phyloP scores from a whole-genome alignment of 1,140 invertebrate species.

The Tribolium castaneum region DNA sequence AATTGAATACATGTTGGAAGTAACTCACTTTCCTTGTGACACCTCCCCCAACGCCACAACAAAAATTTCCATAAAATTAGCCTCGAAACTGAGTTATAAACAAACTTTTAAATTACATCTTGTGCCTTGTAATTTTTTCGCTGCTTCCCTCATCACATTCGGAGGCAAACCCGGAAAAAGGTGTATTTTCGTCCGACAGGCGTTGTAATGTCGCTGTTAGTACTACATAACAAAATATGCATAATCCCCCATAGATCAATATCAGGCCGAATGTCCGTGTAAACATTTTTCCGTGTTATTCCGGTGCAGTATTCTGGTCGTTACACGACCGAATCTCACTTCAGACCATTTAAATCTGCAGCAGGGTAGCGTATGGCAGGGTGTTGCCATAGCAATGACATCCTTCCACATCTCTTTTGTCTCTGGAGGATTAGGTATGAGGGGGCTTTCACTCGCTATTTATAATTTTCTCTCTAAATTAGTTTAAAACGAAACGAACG shows the following conservation, averaged over 20 bases:
- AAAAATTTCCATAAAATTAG: too few relatives aligned
- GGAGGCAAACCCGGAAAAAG: too few relatives aligned
- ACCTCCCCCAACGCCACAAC: too few relatives aligned
- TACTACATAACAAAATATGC: not conserved
- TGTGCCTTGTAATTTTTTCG: not conserved
- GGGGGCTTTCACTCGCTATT: conserved; percentile 21
- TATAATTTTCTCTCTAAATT: conserved; percentile 36
- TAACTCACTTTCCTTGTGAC: too few relatives aligned
- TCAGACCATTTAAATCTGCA: conserved; percentile 53
- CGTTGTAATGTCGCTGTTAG: not conserved
- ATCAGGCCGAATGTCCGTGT: conserved; percentile 5
- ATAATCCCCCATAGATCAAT: conserved; percentile 14
- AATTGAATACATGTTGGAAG: too few relatives aligned
- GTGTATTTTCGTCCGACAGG: not conserved
- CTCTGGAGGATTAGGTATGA: conserved; percentile 47
- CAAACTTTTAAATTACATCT: not conserved
- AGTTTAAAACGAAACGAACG: conserved; percentile 29
- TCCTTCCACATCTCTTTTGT: conserved; percentile 52
- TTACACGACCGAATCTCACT: conserved; percentile 31
- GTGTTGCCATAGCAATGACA: conserved; percentile 56
- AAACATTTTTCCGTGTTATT: conserved; percentile 27
- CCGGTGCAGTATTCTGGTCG: not conserved
- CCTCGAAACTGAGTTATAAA: not conserved
- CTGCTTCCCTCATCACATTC: too few relatives aligned
- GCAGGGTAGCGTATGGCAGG: conserved; percentile 46